phyloP scores from a whole-genome alignment of 2,888 invertebrate genomes.

The Drosophila robusta region DNA sequence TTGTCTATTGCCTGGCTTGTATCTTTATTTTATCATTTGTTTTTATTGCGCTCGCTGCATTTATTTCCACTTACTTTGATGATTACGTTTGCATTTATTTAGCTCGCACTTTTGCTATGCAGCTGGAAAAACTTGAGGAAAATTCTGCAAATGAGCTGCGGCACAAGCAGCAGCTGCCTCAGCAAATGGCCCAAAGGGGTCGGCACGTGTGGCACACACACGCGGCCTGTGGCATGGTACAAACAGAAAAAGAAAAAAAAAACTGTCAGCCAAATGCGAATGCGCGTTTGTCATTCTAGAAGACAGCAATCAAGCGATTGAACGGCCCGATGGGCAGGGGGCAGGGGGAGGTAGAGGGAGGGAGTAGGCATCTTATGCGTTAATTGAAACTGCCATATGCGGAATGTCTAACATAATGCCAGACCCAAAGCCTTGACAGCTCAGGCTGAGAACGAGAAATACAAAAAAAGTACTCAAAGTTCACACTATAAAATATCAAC shows the following conservation, averaged over 20 bases:
- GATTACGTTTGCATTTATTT: slow-evolving; percentile 65
- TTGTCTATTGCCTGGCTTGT: slow-evolving; percentile 5
- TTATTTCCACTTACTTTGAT: slow-evolving; percentile 69
- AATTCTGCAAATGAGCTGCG: slow-evolving; percentile 50
- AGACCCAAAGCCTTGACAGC: slow-evolving; percentile 23
- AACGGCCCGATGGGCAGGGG: neutral
- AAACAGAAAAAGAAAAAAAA: slow-evolving; percentile 19
- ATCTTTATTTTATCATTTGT: slow-evolving; percentile 52
- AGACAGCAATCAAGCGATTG: slow-evolving; percentile 53
- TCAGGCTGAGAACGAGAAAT: neutral
- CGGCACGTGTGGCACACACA: slow-evolving; percentile 65
- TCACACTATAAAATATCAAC: slow-evolving; percentile 5
- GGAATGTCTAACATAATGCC: slow-evolving; percentile 30
- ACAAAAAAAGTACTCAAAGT: neutral
- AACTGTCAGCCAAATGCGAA: slow-evolving; percentile 62
- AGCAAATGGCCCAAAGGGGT: slow-evolving; percentile 50
- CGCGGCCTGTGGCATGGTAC: slow-evolving; percentile 30
- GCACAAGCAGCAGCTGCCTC: slow-evolving; percentile 32
- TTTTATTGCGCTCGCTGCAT: slow-evolving; percentile 59
- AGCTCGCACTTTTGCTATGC: slow-evolving; percentile 49
- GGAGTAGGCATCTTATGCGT: slow-evolving; percentile 36
- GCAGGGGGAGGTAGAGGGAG: slow-evolving; percentile 1
- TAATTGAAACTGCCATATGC: slow-evolving; percentile 60
- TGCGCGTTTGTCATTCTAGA: slow-evolving; percentile 56
- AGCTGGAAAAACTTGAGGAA: slow-evolving; percentile 57